Conservation (phyloP, 2,113 vertebrate species). For the Cariama cristata region DNA sequence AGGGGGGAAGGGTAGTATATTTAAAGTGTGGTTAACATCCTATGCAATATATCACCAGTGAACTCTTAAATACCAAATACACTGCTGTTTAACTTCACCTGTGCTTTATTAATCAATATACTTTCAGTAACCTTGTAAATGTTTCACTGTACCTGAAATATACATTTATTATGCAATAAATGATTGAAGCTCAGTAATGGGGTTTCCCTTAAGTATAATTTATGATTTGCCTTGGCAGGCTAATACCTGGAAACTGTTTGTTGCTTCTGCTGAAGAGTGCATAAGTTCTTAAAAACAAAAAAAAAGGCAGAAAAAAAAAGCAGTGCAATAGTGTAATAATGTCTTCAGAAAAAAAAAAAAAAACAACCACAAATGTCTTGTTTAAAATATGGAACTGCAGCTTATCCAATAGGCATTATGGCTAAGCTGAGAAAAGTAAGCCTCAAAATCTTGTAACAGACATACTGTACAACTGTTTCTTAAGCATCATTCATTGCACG, state of each 20-base stretch:
- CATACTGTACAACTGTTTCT: background rate
- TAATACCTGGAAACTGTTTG: background rate
- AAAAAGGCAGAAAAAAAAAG: too few relatives aligned
- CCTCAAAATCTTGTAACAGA: background rate
- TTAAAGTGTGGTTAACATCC: background rate
- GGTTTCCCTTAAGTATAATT: slow-evolving; percentile 21
- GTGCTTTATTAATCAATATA: slow-evolving; percentile 45
- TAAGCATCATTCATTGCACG: background rate
- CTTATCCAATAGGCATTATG: background rate
- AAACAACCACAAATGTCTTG: background rate
- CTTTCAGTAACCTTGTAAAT: slow-evolving; percentile 44
- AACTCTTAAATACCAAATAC: slow-evolving; percentile 28
- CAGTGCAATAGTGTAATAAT: background rate
- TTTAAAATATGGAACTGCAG: background rate
- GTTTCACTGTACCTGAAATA: slow-evolving; percentile 38
- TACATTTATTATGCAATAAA: slow-evolving; percentile 29
- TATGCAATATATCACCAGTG: background rate
- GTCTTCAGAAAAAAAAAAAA: background rate
- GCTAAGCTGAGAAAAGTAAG: background rate
- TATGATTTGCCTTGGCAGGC: slow-evolving; percentile 3
- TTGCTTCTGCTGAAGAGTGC: background rate
- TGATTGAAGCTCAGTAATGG: slow-evolving; percentile 44
- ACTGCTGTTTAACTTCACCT: background rate
- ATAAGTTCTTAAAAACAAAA: background rate
- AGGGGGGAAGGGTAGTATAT: background rate